These are phyloP conservation scores for Eolophus roseicapilla DNA, from an alignment of 2,113 vertebrate species.

Conservation along the genomic window DNA sequence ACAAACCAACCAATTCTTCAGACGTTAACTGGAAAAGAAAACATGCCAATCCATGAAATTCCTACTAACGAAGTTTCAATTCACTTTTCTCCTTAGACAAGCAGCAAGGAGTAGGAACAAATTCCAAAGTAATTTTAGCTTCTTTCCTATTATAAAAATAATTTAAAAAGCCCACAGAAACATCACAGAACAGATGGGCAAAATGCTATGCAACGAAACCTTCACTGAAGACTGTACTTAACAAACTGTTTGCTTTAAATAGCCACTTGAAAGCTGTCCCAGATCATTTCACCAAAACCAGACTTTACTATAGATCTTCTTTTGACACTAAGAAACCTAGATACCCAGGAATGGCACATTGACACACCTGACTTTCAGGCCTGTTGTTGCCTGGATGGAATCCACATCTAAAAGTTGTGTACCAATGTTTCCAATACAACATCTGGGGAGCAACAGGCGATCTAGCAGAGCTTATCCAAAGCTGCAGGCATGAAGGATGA, in stretches of 20 bases:
- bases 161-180: background rate
- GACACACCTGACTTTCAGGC: background rate
- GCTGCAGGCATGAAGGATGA: background rate
- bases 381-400: background rate
- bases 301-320: background rate
- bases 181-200: constrained; percentile 33
- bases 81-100: background rate
- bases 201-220: background rate
- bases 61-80: background rate
- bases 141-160: background rate
- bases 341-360: background rate
- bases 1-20: background rate
- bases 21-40: background rate
- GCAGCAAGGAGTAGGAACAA: background rate
- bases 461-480: background rate
- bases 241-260: background rate
- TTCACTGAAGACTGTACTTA: background rate
- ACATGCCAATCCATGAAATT: background rate
- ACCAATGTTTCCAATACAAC: fast-evolving
- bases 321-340: background rate
- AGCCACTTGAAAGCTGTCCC: background rate
- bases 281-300: background rate
- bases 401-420: background rate
- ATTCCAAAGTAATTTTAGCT: background rate
- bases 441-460: background rate